Evolutionary conservation across 2,888 invertebrate genomes (phyloP), one percentile per base, ranked within the genome.

Genomic region (Gortyna flavago): DNA sequence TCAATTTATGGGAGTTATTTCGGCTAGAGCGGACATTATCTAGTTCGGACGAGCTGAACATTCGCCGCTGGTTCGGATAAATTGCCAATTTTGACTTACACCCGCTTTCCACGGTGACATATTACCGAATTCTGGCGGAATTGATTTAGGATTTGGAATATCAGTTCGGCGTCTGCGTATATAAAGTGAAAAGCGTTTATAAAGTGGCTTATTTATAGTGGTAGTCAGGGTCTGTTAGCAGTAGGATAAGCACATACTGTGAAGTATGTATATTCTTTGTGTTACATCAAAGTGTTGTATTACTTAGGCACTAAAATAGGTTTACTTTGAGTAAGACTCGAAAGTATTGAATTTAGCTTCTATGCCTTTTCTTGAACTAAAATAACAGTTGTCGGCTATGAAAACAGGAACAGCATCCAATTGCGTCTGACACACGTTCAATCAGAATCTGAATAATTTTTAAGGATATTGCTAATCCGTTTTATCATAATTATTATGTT

Each of bases 71-170:
- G 86, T 89, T 77, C 88, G 91, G 91, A 93, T 94, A 95, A 95
- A 95, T 95, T 95, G 95, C 84, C 94, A 95, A 95, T 95, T 94
- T 95, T 93, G 92, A 93, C 93, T 93, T 93, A 93, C 92, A 93
- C 87, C 91, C 88, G n/a, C 86, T 91, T 92, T 88, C 84, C 54
- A 78, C 70, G 66, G 84, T 87, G 87, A 88, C 80, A 76, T 79
- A 87, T 87, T 82, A 83, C 69, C 67, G 65, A 88, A 86, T 88
- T 59, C 71, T 59, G 83, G 35, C 32, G 65, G 62, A 83, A 86
- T 83, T 78, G 84, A 84, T 86, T 86, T 82, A 71, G 84, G 79
- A 79, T 84, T 84, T 48, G 54, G 74, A 82, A 76, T 85, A 64
- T 86, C 67, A 64, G 59, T n/a, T 71, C 41, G 29, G 25, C 64